phyloP scores from a whole-genome alignment of 64 coral and sea anemone species.

The Montipora cactus region DNA sequence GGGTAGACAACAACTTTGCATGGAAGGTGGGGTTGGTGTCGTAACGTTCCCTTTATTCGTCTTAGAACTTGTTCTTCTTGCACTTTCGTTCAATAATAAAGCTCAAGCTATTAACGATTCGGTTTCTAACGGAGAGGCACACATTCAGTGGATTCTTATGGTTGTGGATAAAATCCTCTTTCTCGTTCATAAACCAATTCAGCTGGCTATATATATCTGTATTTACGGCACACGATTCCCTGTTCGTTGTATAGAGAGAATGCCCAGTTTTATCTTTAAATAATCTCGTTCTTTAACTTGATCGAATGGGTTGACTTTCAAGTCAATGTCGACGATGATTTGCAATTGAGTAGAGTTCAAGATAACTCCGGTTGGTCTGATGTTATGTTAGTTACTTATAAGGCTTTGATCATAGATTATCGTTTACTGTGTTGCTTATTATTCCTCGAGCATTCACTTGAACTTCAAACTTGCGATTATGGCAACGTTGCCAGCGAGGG shows the following conservation, averaged over 20 bases:
- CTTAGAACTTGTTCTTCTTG: slow-evolving; percentile 59
- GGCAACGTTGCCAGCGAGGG: too few relatives aligned
- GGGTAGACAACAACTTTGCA: slow-evolving; percentile 64
- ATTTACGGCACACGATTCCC: slow-evolving; percentile 6
- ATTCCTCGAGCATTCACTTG: slow-evolving; percentile 58
- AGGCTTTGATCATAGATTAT: slow-evolving; percentile 81
- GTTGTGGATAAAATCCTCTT: slow-evolving; percentile 21
- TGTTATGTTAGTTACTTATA: slow-evolving; percentile 54
- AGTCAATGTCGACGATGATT: slow-evolving; percentile 48
- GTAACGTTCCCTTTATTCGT: slow-evolving; percentile 67
- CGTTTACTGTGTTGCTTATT: slow-evolving; percentile 70
- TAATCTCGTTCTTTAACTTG: slow-evolving; percentile 76
- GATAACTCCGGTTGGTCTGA: too few relatives aligned
- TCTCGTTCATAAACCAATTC: slow-evolving; percentile 57
- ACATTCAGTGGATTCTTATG: not conserved
- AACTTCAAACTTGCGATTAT: not conserved
- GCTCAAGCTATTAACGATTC: too few relatives aligned
- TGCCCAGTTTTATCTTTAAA: slow-evolving; percentile 72
- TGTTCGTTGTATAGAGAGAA: slow-evolving; percentile 6
- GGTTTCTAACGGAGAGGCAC: not conserved
- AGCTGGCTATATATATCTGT: slow-evolving; percentile 34
- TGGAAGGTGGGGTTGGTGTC: slow-evolving; percentile 50
- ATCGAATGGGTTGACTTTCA: slow-evolving; percentile 64
- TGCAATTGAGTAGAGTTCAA: not conserved
- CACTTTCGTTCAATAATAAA: not conserved